phyloP scores from a whole-genome alignment of 2,113 vertebrate genomes.

The Ptilorrhoa leucosticta region DNA sequence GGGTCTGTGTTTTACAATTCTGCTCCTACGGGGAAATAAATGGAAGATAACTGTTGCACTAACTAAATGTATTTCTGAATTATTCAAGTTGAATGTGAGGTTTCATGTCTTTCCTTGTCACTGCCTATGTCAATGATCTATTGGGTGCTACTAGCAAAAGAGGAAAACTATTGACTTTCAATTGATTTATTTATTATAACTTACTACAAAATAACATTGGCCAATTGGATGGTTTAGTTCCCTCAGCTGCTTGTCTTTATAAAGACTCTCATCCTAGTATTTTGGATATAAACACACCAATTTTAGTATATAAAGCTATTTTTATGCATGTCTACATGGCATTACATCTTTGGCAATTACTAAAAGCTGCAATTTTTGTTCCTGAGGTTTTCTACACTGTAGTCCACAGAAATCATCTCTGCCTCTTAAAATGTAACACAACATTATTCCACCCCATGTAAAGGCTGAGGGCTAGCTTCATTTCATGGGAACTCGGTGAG shows the following conservation, averaged over 20 bases:
- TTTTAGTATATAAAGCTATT: background rate
- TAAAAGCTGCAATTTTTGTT: background rate
- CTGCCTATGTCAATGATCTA: background rate
- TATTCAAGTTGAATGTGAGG: background rate
- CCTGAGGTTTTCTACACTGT: background rate
- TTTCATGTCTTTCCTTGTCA: background rate
- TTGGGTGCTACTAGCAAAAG: background rate
- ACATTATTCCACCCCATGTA: background rate
- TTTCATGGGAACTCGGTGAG: background rate
- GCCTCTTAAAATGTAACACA: background rate
- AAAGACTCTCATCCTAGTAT: background rate
- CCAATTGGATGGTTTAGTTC: rapidly evolving
- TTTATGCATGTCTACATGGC: background rate
- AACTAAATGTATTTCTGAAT: background rate
- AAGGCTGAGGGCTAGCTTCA: background rate
- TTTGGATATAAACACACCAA: background rate
- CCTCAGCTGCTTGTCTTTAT: background rate
- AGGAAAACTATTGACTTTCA: background rate
- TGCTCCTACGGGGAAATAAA: background rate
- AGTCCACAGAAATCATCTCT: background rate
- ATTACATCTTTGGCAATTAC: background rate
- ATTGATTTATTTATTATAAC: background rate
- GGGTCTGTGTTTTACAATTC: background rate
- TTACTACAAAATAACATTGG: background rate
- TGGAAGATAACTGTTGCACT: background rate